A percentile compares a stretch with the other conserved stretches of the same genome.
These are phyloP conservation scores for Micropoecilia bifurca DNA, from an alignment of 2,797 vertebrate species.

Conservation along the genomic window DNA sequence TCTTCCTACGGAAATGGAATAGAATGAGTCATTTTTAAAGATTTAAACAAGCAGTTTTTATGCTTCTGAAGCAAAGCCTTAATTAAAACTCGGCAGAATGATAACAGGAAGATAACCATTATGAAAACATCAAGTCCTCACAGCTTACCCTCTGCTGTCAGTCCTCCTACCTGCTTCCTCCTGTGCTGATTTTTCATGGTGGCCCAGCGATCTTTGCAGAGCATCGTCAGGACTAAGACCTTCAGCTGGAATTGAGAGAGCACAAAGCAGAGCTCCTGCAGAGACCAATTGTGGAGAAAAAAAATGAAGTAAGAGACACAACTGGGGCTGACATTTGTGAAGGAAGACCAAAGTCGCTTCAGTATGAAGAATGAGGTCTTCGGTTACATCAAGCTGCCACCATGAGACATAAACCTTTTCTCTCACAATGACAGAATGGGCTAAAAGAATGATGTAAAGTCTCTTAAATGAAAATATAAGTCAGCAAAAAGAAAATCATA, in stretches of 20 bases:
- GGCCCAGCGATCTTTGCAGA: slow-evolving; percentile 29
- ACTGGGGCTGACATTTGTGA: slow-evolving; percentile 49
- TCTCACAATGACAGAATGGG: not conserved
- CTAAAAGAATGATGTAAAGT: slow-evolving; percentile 9
- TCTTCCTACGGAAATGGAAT: not conserved
- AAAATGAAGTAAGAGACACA: slow-evolving; percentile 33
- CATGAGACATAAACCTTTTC: not conserved
- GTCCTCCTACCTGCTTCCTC: not conserved
- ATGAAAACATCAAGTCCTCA: not conserved
- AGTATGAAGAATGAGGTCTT: slow-evolving; percentile 21
- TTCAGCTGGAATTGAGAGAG: slow-evolving; percentile 37
- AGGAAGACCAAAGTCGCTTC: slow-evolving; percentile 28
- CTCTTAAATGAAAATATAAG: not conserved
- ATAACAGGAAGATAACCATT: not conserved
- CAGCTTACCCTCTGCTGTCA: not conserved
- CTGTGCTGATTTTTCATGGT: slow-evolving; percentile 23
- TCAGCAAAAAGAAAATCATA: not conserved
- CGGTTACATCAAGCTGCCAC: slow-evolving; percentile 17
- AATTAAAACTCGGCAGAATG: not conserved
- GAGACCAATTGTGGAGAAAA: slow-evolving; percentile 10
- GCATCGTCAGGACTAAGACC: slow-evolving; percentile 17
- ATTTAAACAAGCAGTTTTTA: not conserved
- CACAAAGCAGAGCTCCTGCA: slow-evolving; percentile 48
- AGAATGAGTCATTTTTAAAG: not conserved
- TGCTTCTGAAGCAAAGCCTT: not conserved